Base-by-base conservation (phyloP, 1,140 invertebrate genomes). In the Matsumurasca onukii region DNA sequence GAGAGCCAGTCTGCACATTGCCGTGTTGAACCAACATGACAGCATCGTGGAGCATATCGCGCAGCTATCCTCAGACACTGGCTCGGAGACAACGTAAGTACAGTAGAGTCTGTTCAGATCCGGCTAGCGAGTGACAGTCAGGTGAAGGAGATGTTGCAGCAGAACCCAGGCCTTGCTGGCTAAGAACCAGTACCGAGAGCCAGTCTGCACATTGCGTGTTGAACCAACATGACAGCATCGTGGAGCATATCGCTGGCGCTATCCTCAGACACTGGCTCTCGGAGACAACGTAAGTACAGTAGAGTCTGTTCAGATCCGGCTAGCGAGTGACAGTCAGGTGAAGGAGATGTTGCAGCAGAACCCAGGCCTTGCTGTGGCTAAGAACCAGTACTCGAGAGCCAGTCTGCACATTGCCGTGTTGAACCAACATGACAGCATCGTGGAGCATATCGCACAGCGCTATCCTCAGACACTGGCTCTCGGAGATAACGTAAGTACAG, bases 261-360 rank as follows among this genome's bases (percentile, higher is more conserved):
- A 88, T 77, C 87, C 91, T 0, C 86, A 90, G 70, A 85, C 90
- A 0, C 75, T 95, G 13, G 82, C 85, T n/a, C n/a, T 91, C 52
- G 90, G 91, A 0, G 94, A 97, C 77, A 95, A 95, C 80, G 93
- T 95, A n/a, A n/a, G n/a, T n/a, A n/a, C n/a, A n/a, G n/a, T n/a
- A n/a, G n/a, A n/a, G n/a, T n/a, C n/a, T n/a, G n/a, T n/a, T n/a
- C n/a, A n/a, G n/a, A 89, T 95, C 66, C 79, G 92, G 55, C 79
- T 85, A 1, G 89, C 88, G 1, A 88, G 88, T 0, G 85, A 91
- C 51, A 71, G 87, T 13, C 75, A 81, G 1, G 71, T 74, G 5
- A 3, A 69, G 24, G 80, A 85, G 5, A 78, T 88, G 13, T 77
- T 91, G 0, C 77, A 80, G 61, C 80, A 83, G n/a, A 86, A 88